These are phyloP conservation scores for Rhincodon typus DNA, from an alignment of 2,797 vertebrate species.

Conservation along the genomic window DNA sequence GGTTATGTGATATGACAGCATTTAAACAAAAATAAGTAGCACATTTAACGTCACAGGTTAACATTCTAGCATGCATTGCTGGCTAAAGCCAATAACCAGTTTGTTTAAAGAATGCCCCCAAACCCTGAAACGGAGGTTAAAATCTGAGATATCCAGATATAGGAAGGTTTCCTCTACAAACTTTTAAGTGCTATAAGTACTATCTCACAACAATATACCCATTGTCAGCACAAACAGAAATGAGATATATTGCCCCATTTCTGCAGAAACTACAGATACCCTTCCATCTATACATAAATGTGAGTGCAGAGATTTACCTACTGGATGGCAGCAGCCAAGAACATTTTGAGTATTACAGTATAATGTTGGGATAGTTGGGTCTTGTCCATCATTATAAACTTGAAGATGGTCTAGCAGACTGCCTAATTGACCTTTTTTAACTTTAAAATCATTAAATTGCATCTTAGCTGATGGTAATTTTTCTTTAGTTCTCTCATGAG, in stretches of 20 bases:
- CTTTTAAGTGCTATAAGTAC: not conserved
- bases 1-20: conserved; percentile 3
- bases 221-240: not conserved
- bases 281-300: not conserved
- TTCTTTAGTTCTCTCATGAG: not conserved
- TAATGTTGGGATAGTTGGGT: not conserved
- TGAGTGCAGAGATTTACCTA: not conserved
- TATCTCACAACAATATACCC: not conserved
- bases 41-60: not conserved
- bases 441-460: not conserved
- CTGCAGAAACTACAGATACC: not conserved
- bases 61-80: not conserved
- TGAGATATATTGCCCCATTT: not conserved
- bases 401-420: not conserved
- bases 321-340: not conserved
- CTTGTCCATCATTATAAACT: not conserved
- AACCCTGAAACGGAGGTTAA: not conserved
- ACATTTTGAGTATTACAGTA: no score
- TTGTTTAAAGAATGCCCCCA: not conserved
- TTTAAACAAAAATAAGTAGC: not conserved
- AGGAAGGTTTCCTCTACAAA: not conserved
- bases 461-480: not conserved
- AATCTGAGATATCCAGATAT: not conserved
- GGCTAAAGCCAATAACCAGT: not conserved
- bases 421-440: not conserved